These are phyloP conservation scores for Orthonyx spaldingii DNA, from an alignment of 2,113 vertebrate genomes.

Conservation along the genomic window DNA sequence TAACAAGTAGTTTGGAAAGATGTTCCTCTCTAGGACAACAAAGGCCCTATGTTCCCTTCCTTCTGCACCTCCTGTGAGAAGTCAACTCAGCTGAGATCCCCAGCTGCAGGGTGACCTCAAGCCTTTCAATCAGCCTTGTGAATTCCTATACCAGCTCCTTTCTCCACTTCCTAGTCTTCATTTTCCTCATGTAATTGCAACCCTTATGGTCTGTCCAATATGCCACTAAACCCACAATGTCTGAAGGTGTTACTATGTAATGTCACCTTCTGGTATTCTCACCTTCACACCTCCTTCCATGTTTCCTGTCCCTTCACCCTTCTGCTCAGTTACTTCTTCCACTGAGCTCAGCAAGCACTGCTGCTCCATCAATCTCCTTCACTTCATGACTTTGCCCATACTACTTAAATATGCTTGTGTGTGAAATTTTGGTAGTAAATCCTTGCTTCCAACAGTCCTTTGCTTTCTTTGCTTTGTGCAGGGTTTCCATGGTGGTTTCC, in stretches of 20 bases:
- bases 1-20: neutral
- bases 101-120: neutral
- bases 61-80: neutral
- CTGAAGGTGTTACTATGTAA: neutral
- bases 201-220: neutral
- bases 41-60: neutral
- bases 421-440: neutral
- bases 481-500: neutral
- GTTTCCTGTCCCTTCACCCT: neutral
- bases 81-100: neutral
- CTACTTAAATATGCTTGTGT: neutral
- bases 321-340: neutral
- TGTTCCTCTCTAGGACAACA: neutral
- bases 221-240: neutral
- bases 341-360: neutral
- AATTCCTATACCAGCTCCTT: neutral
- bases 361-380: neutral
- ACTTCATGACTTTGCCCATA: neutral
- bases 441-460: neutral
- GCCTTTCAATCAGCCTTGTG: neutral
- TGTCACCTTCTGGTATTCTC: neutral
- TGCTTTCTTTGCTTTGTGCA: neutral
- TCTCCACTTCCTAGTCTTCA: neutral
- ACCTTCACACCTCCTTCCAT: neutral
- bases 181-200: neutral